Conservation (phyloP, 2,113 vertebrate genomes). For the Corythaeola cristata region DNA sequence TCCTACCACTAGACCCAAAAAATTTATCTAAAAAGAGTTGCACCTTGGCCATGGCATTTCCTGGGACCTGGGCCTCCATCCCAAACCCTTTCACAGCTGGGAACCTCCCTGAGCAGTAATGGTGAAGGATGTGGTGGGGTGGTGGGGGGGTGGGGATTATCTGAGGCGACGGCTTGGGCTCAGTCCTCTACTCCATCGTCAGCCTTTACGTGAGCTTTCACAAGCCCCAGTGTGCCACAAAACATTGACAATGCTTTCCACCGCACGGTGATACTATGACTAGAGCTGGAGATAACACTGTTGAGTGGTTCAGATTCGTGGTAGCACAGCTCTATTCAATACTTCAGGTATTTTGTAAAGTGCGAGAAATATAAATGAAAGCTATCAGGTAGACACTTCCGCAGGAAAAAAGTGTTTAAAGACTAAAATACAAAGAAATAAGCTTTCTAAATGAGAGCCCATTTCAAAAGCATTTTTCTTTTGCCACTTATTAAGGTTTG, state of each 20-base stretch:
- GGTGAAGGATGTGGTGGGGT: neutral
- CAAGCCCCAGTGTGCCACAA: neutral
- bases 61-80: neutral
- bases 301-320: neutral
- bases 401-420: neutral
- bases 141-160: too few species aligned
- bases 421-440: neutral
- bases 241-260: neutral
- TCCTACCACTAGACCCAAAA: neutral
- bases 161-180: neutral
- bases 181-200: neutral
- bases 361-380: neutral
- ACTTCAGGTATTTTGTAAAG: neutral
- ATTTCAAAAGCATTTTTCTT: conserved; percentile 42
- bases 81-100: neutral
- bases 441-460: neutral
- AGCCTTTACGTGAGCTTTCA: neutral
- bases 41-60: neutral
- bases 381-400: neutral
- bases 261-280: too few species aligned
- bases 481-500: neutral
- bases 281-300: neutral
- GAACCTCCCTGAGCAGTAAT: neutral
- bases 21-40: neutral
- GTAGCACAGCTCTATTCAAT: neutral